Percentiles rank a stretch among this genome's conserved stretches.
phyloP scores from a whole-genome alignment of 2,888 invertebrate species.

The Harpagoxenus sublaevis region DNA sequence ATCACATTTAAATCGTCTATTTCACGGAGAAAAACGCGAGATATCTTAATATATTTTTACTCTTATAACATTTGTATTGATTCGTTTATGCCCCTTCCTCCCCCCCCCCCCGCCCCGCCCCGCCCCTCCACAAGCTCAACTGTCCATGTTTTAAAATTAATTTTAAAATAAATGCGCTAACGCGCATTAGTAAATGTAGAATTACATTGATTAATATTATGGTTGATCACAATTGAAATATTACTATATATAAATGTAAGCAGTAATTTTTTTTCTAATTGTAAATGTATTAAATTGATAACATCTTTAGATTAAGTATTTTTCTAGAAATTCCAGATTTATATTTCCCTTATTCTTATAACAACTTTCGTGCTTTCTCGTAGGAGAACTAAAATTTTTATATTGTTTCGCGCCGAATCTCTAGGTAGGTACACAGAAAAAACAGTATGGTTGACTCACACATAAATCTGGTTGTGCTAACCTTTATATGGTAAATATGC shows the following conservation, averaged over 20 bases:
- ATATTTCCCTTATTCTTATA: no score
- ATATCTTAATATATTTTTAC: conserved; percentile 36
- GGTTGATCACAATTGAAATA: background rate
- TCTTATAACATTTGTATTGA: background rate
- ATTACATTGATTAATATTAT: background rate
- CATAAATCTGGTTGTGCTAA: no score
- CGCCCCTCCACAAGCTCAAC: background rate
- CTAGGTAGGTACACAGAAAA: no score
- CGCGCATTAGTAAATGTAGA: background rate
- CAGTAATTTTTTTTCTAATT: background rate
- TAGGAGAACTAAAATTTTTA: no score
- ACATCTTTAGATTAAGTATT: no score
- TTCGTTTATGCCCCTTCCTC: background rate
- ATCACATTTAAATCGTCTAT: conserved; percentile 34
- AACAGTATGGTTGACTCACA: no score
- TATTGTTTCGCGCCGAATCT: no score
- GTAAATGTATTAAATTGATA: no score
- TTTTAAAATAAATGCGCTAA: background rate
- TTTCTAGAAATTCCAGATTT: no score
- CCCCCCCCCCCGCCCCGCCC: no score
- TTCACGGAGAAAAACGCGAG: background rate
- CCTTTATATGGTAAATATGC: no score
- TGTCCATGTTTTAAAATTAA: background rate
- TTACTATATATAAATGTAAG: background rate
- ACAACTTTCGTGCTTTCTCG: no score